Evolutionary conservation across 2,888 invertebrate species (phyloP), one percentile per base, ranked within the genome.

Genomic region (Cybosia mesomella): DNA sequence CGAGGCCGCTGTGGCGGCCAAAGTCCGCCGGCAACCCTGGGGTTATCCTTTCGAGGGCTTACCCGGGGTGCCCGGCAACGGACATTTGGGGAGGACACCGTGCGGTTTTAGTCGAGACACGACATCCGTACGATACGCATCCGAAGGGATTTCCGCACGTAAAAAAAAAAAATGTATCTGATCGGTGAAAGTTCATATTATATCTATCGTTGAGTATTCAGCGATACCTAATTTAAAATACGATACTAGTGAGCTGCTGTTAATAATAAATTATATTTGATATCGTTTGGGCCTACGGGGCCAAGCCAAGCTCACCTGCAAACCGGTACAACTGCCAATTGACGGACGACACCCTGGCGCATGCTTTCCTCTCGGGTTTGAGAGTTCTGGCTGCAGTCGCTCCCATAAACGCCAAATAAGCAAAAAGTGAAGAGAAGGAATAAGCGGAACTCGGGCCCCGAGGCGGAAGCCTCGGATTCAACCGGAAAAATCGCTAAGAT

Each of bases 81-180:
- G n/a, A n/a, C n/a, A n/a, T n/a, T n/a, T n/a, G n/a, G n/a, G n/a
- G n/a, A n/a, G n/a, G n/a, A n/a, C n/a, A n/a, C n/a, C n/a, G n/a
- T n/a, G n/a, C n/a, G n/a, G n/a, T n/a, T n/a, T n/a, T n/a, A n/a
- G n/a, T n/a, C n/a, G n/a, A n/a, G n/a, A n/a, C n/a, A n/a, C n/a
- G n/a, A n/a, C n/a, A n/a, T n/a, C n/a, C n/a, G n/a, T n/a, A n/a
- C n/a, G n/a, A n/a, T n/a, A n/a, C n/a, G n/a, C n/a, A n/a, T n/a
- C n/a, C n/a, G n/a, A n/a, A n/a, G n/a, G n/a, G n/a, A n/a, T n/a
- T n/a, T n/a, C n/a, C n/a, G n/a, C n/a, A n/a, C n/a, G n/a, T n/a
- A n/a, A 63, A 63, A 36, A 34, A 54, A 63, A 63, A 18, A 63
- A 34, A n/a, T 58, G 11, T 54, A 63, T 63, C 34, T 63, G 63